A percentile compares a stretch with the other conserved stretches of the same genome.
phyloP scores from a whole-genome alignment of 2,888 invertebrate species.

The Cryptophagus acutangulus region DNA sequence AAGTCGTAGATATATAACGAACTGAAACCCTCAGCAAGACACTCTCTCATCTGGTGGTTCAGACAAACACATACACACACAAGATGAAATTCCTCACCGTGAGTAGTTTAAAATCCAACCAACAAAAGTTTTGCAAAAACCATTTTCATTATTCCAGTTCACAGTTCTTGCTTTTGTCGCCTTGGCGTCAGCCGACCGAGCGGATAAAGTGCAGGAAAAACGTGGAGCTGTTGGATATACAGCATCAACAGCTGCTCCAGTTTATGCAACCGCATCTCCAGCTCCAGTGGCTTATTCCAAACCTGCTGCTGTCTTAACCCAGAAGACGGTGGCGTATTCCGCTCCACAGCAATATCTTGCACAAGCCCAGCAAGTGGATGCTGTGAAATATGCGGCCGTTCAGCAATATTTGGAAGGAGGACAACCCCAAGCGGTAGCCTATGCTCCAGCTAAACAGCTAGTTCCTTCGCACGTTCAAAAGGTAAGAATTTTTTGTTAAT shows the following conservation, averaged over 20 bases:
- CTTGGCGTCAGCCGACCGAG: slow-evolving; percentile 21
- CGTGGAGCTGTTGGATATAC: slow-evolving; percentile 23
- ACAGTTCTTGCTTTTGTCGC: slow-evolving; percentile 22
- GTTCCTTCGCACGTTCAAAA: slow-evolving; percentile 15
- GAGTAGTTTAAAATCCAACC: slow-evolving; percentile 33
- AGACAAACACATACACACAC: slow-evolving; percentile 15
- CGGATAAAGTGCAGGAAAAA: slow-evolving; percentile 22
- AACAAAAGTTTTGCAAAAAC: neutral
- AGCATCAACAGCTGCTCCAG: slow-evolving; percentile 12
- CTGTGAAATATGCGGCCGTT: slow-evolving; percentile 15
- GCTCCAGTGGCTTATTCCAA: slow-evolving; percentile 16
- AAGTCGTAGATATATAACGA: slow-evolving; percentile 41
- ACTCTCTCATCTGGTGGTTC: slow-evolving; percentile 33
- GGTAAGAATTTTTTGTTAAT: too few relatives aligned
- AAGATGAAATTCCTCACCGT: slow-evolving; percentile 40
- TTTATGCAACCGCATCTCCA: slow-evolving; percentile 17
- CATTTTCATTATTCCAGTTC: slow-evolving; percentile 21
- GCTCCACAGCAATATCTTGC: slow-evolving; percentile 15
- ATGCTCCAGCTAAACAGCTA: slow-evolving; percentile 12
- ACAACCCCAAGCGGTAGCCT: slow-evolving; percentile 23
- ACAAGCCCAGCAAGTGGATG: slow-evolving; percentile 14
- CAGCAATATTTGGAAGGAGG: slow-evolving; percentile 27
- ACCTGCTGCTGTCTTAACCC: slow-evolving; percentile 12
- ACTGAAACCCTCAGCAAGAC: slow-evolving; percentile 30
- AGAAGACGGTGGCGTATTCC: slow-evolving; percentile 12